These are phyloP conservation scores for Hyles euphorbiae DNA, from an alignment of 1,140 invertebrate genomes.

Conservation along the genomic window DNA sequence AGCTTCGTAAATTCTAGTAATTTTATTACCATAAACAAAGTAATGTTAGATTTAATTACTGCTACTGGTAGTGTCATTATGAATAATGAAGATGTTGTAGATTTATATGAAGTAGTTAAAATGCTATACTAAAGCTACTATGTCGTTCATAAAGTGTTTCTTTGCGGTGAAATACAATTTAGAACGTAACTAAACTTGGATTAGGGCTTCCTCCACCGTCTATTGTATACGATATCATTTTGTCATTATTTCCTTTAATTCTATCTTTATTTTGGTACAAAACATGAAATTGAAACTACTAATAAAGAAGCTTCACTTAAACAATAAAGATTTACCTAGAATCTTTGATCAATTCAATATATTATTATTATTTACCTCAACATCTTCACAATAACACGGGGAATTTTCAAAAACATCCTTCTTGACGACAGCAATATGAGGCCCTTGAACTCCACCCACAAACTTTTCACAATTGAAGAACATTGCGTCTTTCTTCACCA, in stretches of 20 bases:
- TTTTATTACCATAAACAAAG: too few species aligned
- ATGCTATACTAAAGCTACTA: too few species aligned
- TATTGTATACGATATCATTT: too few species aligned
- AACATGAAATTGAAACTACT: not conserved
- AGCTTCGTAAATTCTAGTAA: too few species aligned
- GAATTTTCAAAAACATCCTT: conserved; percentile 72
- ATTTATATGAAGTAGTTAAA: too few species aligned
- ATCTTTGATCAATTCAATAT: not conserved
- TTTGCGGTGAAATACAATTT: too few species aligned
- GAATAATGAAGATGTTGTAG: too few species aligned
- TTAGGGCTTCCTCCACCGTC: not conserved
- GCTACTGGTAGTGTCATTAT: too few species aligned
- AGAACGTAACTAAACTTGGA: not conserved
- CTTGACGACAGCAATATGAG: conserved; percentile 79
- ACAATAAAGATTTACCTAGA: not conserved
- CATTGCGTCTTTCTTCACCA: conserved; percentile 91
- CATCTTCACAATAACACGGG: conserved; percentile 53
- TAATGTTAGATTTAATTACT: too few species aligned
- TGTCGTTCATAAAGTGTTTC: too few species aligned
- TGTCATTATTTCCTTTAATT: too few species aligned
- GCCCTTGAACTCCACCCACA: conserved; percentile 91
- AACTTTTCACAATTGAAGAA: conserved; percentile 96
- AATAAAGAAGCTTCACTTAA: not conserved
- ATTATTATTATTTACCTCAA: conserved; percentile 54
- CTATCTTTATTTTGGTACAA: too few species aligned